These are phyloP conservation scores for Mylabris phalerata DNA, from an alignment of 1,140 invertebrate genomes.

Conservation along the genomic window DNA sequence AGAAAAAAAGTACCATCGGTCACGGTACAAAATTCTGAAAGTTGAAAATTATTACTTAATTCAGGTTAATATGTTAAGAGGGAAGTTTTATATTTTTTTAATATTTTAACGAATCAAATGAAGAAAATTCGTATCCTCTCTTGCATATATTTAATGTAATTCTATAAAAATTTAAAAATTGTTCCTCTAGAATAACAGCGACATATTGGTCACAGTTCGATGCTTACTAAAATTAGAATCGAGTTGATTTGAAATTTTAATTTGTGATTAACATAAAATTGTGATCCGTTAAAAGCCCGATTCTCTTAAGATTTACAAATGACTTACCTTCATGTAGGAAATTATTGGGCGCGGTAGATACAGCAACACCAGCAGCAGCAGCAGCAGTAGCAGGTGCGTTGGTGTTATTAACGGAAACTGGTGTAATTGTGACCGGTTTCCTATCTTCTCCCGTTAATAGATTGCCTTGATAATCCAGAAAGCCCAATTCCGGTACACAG, in stretches of 20 bases:
- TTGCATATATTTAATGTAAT: too few relatives aligned
- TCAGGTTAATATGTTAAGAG: constrained; percentile 27
- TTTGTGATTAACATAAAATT: constrained; percentile 9
- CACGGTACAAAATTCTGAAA: constrained; percentile 27
- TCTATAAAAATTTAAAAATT: too few relatives aligned
- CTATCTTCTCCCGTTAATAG: constrained; percentile 33
- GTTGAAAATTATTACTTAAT: constrained; percentile 24
- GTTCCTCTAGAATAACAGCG: background rate
- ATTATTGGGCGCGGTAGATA: constrained; percentile 37
- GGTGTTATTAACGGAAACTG: constrained; percentile 42
- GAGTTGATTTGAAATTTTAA: constrained; percentile 14
- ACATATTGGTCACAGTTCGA: constrained; percentile 5
- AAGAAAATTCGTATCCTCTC: too few relatives aligned
- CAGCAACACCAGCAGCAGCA: too few relatives aligned
- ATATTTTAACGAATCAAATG: too few relatives aligned
- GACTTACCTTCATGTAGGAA: constrained; percentile 40
- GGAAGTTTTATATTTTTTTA: too few relatives aligned
- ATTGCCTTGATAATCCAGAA: constrained; percentile 9
- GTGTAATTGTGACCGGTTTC: constrained; percentile 41
- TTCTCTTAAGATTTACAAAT: too few relatives aligned
- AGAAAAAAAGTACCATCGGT: constrained; percentile 22
- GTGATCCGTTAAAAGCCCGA: constrained; percentile 5
- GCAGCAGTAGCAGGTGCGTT: constrained; percentile 30
- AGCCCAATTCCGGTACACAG: constrained; percentile 67
- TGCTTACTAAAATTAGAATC: constrained; percentile 12